Conservation (phyloP, 2,113 vertebrate genomes). For the Zosterops pallidus region DNA sequence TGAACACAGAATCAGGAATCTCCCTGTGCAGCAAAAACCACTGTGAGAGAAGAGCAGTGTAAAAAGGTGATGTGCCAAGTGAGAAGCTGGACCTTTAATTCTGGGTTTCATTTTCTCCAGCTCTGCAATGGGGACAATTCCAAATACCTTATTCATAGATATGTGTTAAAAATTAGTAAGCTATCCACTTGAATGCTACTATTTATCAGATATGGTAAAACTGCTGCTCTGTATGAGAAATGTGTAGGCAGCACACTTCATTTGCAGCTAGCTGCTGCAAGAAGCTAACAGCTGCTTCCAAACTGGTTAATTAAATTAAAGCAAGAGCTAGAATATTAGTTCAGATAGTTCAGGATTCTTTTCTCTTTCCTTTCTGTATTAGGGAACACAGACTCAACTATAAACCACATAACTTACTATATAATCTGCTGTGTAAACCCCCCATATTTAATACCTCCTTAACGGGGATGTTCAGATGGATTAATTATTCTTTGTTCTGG, state of each 20-base stretch:
- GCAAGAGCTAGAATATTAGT: background rate
- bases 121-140: background rate
- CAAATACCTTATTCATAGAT: background rate
- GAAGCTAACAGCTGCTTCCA: background rate
- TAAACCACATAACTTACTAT: background rate
- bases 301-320: background rate
- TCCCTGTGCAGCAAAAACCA: background rate
- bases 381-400: background rate
- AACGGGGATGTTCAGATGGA: background rate
- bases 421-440: background rate
- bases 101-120: background rate
- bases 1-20: background rate
- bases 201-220: background rate
- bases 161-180: background rate
- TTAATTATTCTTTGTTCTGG: slow-evolving; percentile 58
- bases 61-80: background rate
- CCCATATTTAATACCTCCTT: background rate
- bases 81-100: background rate
- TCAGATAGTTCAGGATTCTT: background rate
- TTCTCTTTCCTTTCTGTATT: background rate
- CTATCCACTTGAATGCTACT: background rate
- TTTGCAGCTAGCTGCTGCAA: background rate
- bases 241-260: background rate
- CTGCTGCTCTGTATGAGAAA: background rate
- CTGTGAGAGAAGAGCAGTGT: background rate